These are phyloP conservation scores for Copsychus sechellarum DNA, from an alignment of 2,113 vertebrate genomes.

Conservation along the genomic window DNA sequence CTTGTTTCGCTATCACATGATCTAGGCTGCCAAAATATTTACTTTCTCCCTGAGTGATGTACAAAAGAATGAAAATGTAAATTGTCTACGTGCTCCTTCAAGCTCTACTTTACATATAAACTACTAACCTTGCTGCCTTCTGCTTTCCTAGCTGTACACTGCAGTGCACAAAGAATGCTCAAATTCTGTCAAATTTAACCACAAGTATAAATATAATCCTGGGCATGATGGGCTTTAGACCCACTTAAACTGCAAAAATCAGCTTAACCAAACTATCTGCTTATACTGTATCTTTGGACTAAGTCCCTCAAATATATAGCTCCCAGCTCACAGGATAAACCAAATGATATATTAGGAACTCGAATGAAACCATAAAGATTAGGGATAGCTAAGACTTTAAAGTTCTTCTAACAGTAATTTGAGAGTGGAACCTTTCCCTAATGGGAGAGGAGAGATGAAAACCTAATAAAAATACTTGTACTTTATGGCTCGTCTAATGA, in stretches of 20 bases:
- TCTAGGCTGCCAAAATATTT: slow-evolving; percentile 25
- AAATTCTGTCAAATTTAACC: slow-evolving; percentile 40
- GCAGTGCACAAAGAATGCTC: slow-evolving; percentile 1
- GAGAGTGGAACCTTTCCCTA: slow-evolving; percentile 2
- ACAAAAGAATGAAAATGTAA: slow-evolving; percentile 22
- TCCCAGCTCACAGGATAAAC: not conserved
- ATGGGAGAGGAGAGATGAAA: not conserved
- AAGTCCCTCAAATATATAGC: slow-evolving; percentile 21
- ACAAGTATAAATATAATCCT: slow-evolving; percentile 43
- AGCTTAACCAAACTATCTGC: slow-evolving; percentile 45
- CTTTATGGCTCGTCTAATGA: slow-evolving; percentile 7
- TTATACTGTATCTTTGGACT: slow-evolving; percentile 3
- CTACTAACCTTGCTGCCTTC: not conserved
- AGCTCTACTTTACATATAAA: not conserved
- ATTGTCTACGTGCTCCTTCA: not conserved
- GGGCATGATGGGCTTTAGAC: slow-evolving; percentile 28
- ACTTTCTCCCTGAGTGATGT: slow-evolving; percentile 10
- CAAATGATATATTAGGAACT: not conserved
- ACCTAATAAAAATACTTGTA: not conserved
- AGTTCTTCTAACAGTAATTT: slow-evolving; percentile 32
- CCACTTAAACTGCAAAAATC: slow-evolving; percentile 46
- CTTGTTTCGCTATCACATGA: not conserved
- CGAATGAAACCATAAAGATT: slow-evolving; percentile 36
- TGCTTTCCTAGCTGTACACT: not conserved
- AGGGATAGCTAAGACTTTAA: slow-evolving; percentile 23